Evolutionary conservation across 92 coral and sea anemone species (phyloP).

Genomic region (Blastomussa wellsi): DNA sequence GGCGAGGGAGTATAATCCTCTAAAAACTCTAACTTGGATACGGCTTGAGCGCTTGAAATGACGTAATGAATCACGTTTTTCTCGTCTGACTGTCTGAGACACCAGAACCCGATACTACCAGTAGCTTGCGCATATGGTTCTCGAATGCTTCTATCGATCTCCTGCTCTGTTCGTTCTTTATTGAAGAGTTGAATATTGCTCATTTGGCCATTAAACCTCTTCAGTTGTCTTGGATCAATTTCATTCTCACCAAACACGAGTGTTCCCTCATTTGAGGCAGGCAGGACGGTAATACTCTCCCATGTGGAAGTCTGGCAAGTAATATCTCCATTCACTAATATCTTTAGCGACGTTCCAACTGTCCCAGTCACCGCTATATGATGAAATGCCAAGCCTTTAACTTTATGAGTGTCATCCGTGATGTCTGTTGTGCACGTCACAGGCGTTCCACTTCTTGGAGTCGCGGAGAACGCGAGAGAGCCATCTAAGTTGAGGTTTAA

Average conservation of each 20-base stretch:
- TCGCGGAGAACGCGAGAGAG: constrained; percentile 2
- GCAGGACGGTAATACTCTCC: neutral
- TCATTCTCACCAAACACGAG: constrained; percentile 19
- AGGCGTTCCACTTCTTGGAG: neutral
- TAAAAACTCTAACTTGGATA: neutral
- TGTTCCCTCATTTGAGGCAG: constrained; percentile 12
- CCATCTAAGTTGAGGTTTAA: constrained; percentile 8
- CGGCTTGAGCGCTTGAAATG: neutral
- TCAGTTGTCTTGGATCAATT: neutral
- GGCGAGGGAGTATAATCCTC: constrained; percentile 1
- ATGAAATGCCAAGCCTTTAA: neutral
- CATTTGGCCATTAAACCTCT: constrained; percentile 24
- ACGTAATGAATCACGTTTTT: constrained; percentile 6
- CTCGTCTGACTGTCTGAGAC: constrained; percentile 9
- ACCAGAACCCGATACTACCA: constrained; percentile 7
- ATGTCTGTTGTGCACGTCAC: neutral
- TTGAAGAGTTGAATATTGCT: neutral
- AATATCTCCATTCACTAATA: constrained; percentile 6
- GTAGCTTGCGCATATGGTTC: neutral
- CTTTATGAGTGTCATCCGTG: neutral
- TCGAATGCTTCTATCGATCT: neutral
- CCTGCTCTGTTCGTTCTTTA: neutral
- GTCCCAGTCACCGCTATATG: constrained; percentile 29
- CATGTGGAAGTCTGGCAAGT: neutral
- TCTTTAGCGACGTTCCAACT: constrained; percentile 3